These are phyloP conservation scores for Laothoe populi DNA, from an alignment of 2,888 invertebrate genomes.

Conservation along the genomic window DNA sequence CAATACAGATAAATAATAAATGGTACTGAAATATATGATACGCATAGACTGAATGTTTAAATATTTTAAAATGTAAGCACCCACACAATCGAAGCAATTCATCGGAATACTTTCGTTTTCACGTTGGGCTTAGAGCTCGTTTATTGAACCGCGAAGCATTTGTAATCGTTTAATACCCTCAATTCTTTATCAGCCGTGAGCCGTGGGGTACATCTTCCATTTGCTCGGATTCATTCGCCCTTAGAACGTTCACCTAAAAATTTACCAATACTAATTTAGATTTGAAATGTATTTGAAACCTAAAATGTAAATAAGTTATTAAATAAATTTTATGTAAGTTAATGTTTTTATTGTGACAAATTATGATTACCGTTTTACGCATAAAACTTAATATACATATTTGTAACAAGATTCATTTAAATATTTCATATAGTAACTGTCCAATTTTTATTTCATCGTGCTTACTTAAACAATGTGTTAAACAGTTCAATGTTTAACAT, in stretches of 20 bases:
- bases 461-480: too few relatives aligned
- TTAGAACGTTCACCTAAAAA: slow-evolving; percentile 53
- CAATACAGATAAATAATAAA: too few relatives aligned
- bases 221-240: slow-evolving; percentile 62
- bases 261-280: slow-evolving; percentile 16
- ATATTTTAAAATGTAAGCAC: slow-evolving; percentile 24
- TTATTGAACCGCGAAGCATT: slow-evolving; percentile 84
- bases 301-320: neutral
- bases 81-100: slow-evolving; percentile 66
- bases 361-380: too few relatives aligned
- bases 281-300: neutral
- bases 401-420: too few relatives aligned
- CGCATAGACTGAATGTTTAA: too few relatives aligned
- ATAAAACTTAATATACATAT: too few relatives aligned
- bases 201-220: slow-evolving; percentile 61
- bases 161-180: slow-evolving; percentile 85
- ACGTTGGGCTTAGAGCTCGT: slow-evolving; percentile 75
- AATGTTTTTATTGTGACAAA: too few relatives aligned
- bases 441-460: too few relatives aligned
- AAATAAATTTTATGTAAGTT: too few relatives aligned
- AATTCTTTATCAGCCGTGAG: slow-evolving; percentile 80
- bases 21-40: too few relatives aligned
- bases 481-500: too few relatives aligned
- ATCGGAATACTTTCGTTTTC: slow-evolving; percentile 67
- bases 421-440: too few relatives aligned